These are phyloP conservation scores for Alauda arvensis DNA, from an alignment of 2,797 vertebrate species.

Conservation along the genomic window DNA sequence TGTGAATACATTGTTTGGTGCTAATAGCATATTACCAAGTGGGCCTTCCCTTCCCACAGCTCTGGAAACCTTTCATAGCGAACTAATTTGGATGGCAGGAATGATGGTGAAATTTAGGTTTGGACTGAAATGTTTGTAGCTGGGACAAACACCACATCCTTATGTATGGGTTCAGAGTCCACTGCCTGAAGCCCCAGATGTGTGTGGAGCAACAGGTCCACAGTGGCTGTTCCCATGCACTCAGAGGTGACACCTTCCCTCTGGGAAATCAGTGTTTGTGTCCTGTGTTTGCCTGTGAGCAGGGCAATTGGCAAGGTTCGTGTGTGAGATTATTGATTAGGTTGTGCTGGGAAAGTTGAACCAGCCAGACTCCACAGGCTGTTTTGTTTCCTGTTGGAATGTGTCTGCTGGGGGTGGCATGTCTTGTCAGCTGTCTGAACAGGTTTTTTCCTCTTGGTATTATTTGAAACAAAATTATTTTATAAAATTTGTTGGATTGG, in stretches of 20 bases:
- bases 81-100: background rate
- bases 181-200: background rate
- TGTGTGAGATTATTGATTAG: background rate
- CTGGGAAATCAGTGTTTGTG: background rate
- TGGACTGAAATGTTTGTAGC: background rate
- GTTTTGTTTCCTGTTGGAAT: background rate
- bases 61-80: background rate
- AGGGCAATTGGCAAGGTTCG: background rate
- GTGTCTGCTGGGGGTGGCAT: accelerated
- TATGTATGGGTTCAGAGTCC: background rate
- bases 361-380: background rate
- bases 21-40: background rate
- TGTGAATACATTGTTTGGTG: accelerated
- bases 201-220: accelerated
- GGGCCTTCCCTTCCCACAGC: background rate
- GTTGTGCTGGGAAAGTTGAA: background rate
- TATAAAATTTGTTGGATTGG: background rate
- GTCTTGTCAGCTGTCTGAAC: background rate
- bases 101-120: background rate
- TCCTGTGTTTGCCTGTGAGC: background rate
- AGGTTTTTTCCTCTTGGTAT: background rate
- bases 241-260: background rate
- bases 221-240: background rate
- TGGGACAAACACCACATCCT: background rate
- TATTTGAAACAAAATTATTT: background rate